Evolutionary conservation across 2,113 vertebrate genomes (phyloP).

Genomic region (Ranitomeya imitator): DNA sequence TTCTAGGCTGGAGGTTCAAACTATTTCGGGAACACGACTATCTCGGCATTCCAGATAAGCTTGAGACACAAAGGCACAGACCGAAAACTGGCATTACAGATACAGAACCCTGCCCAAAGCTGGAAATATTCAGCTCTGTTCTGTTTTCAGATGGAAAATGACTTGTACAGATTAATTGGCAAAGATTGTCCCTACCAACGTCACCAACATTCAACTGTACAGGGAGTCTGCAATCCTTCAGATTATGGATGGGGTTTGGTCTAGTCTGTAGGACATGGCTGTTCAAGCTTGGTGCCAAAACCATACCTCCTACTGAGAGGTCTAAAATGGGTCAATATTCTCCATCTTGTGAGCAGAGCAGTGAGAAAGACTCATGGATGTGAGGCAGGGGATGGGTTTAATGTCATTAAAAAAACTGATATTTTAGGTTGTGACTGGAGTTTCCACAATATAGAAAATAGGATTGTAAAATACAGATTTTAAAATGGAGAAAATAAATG

Average conservation of each 20-base stretch:
- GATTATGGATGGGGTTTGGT: background rate
- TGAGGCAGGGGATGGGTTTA: background rate
- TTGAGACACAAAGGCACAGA: background rate
- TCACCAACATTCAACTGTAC: background rate
- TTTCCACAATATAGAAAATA: background rate
- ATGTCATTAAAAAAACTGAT: background rate
- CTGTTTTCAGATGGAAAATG: too few species aligned
- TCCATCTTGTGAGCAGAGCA: background rate
- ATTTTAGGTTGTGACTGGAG: background rate
- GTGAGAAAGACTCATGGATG: background rate
- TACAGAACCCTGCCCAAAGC: background rate
- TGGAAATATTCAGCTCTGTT: background rate
- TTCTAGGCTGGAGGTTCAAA: constrained; percentile 1
- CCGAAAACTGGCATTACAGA: background rate
- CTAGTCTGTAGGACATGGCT: too few species aligned
- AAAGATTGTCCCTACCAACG: background rate
- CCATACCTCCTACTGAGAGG: background rate
- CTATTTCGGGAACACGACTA: background rate
- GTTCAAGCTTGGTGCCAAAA: too few species aligned
- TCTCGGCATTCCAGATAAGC: background rate
- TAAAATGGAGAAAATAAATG: too few species aligned
- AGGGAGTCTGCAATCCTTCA: background rate
- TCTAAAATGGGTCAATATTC: background rate
- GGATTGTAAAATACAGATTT: too few species aligned
- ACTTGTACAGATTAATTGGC: too few species aligned